Conservation (phyloP, 2,113 vertebrate genomes). For the Xenotilapia flavipinnis region DNA sequence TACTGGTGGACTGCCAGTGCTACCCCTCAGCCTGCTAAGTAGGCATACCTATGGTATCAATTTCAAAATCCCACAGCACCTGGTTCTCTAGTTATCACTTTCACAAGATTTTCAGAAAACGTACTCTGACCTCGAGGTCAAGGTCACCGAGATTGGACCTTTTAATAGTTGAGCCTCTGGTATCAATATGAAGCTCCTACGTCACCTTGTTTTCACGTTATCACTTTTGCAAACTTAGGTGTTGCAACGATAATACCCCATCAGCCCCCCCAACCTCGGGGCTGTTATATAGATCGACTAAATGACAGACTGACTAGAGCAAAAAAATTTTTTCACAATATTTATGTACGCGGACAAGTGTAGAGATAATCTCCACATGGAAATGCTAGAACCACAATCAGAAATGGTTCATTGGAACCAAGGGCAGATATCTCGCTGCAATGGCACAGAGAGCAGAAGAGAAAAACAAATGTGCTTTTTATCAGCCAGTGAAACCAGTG, state of each 20-base stretch:
- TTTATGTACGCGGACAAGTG: background rate
- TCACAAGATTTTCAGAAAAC: background rate
- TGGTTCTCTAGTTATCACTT: background rate
- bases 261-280: background rate
- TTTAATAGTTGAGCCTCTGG: background rate
- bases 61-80: background rate
- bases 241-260: background rate
- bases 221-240: background rate
- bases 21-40: background rate
- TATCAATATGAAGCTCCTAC: background rate
- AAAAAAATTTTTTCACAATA: background rate
- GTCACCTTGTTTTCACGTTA: background rate
- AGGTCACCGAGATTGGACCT: background rate
- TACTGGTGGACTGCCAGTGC: background rate
- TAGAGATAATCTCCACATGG: background rate
- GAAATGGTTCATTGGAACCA: background rate
- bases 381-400: background rate
- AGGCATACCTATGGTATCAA: background rate
- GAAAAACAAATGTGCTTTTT: background rate
- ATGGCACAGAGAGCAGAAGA: background rate
- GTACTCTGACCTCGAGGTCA: background rate
- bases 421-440: background rate
- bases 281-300: background rate
- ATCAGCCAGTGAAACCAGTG: background rate
- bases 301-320: background rate